A percentile compares a stretch with the other conserved stretches of the same genome.
These are phyloP conservation scores for Cyphomyrus plagiostoma DNA, from an alignment of 2,113 vertebrate genomes.

Conservation along the genomic window DNA sequence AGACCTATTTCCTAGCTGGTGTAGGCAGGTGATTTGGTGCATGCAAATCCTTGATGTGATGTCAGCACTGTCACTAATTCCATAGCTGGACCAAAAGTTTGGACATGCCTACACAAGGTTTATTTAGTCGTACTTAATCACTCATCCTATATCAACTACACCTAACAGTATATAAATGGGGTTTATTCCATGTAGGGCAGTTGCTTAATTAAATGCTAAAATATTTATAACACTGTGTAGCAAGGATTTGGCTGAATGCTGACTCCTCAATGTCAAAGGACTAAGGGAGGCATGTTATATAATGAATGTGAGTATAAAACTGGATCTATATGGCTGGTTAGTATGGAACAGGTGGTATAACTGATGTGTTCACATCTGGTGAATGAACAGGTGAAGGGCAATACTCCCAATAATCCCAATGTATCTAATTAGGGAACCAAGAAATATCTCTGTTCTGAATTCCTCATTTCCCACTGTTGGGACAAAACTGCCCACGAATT, in stretches of 20 bases:
- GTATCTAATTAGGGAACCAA: background rate
- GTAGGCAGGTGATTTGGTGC: background rate
- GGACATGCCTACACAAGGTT: conserved; percentile 12
- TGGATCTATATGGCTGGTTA: background rate
- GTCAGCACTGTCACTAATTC: conserved; percentile 29
- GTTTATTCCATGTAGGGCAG: background rate
- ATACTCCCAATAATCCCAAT: background rate
- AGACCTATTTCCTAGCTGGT: background rate
- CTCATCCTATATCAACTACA: background rate
- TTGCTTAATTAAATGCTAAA: background rate
- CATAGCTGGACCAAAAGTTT: conserved; percentile 33
- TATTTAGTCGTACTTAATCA: background rate
- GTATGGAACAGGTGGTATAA: background rate
- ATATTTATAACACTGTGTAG: background rate
- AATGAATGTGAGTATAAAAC: background rate
- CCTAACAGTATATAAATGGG: background rate
- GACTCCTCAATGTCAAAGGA: background rate
- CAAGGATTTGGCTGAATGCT: background rate
- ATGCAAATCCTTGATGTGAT: background rate
- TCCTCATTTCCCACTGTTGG: background rate
- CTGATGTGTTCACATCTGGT: background rate
- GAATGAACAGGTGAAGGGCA: background rate
- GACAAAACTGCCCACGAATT: background rate
- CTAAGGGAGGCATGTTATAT: background rate
- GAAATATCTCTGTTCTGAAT: background rate